Evolutionary conservation across 2,797 vertebrate genomes (phyloP).

Genomic region (Chelon labrosus): DNA sequence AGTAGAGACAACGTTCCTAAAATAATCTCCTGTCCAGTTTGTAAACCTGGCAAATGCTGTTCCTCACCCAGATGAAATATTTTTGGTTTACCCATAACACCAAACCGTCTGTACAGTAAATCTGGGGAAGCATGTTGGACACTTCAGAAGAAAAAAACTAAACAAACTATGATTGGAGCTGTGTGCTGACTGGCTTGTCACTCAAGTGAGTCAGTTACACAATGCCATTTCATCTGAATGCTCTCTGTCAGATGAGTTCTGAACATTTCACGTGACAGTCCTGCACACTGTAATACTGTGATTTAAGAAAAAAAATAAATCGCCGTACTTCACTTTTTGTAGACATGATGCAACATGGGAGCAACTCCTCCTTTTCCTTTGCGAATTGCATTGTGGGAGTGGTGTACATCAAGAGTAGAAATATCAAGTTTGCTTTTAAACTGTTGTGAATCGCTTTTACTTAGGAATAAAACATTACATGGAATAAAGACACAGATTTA

Average conservation of each 20-base stretch:
- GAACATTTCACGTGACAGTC: no score
- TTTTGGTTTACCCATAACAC: neutral
- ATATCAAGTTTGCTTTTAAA: slow-evolving; percentile 2
- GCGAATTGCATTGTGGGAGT: slow-evolving; percentile 25
- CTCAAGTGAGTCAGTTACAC: neutral
- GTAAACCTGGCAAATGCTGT: neutral
- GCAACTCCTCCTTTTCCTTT: slow-evolving; percentile 42
- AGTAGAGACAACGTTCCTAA: neutral
- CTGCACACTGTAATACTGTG: no score
- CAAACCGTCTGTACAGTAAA: neutral
- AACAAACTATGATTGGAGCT: neutral
- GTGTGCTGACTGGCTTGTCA: neutral
- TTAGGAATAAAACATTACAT: neutral
- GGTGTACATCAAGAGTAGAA: slow-evolving; percentile 8
- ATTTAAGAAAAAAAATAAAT: neutral
- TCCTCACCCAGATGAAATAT: no score
- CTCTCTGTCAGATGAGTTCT: neutral
- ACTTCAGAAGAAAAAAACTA: neutral
- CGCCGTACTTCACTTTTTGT: neutral
- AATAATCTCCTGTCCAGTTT: neutral
- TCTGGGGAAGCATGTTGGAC: neutral
- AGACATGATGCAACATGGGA: slow-evolving; percentile 43
- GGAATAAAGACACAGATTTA: slow-evolving; percentile 3
- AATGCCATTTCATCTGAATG: neutral
- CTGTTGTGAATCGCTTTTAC: neutral